Conservation (phyloP, 2,113 vertebrate genomes). For the Pedetes capensis region DNA sequence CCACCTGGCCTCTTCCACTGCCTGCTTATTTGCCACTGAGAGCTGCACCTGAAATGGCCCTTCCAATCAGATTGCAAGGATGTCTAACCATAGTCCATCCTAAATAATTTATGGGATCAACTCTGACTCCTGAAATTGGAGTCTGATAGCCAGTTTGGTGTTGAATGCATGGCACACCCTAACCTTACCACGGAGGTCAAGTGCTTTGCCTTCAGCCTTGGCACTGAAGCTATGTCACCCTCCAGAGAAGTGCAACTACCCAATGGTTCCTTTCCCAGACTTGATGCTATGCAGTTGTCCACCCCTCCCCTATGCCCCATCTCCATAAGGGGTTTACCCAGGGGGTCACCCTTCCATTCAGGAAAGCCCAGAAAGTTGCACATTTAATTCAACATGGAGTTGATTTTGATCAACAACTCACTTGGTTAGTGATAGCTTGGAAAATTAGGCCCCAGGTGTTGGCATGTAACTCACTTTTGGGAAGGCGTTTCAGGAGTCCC, state of each 20-base stretch:
- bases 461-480: not conserved
- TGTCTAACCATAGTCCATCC: not conserved
- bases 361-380: not conserved
- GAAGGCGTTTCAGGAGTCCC: not conserved
- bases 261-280: not conserved
- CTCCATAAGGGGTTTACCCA: not conserved
- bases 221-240: not conserved
- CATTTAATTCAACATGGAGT: not conserved
- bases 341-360: not conserved
- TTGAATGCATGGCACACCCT: not conserved
- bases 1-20: not conserved
- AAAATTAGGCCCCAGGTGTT: not conserved
- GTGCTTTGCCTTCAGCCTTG: not conserved
- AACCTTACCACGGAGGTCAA: not conserved
- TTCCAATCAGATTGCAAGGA: conserved; percentile 9
- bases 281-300: not conserved
- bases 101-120: conserved; percentile 43
- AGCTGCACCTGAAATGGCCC: not conserved
- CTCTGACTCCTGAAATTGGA: not conserved
- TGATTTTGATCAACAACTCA: conserved; percentile 5
- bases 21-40: not conserved
- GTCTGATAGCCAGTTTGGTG: not conserved
- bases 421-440: conserved; percentile 3
- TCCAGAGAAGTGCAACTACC: not conserved
- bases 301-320: not conserved